phyloP scores from a whole-genome alignment of 2,113 vertebrate genomes.

The Stercorarius parasiticus region DNA sequence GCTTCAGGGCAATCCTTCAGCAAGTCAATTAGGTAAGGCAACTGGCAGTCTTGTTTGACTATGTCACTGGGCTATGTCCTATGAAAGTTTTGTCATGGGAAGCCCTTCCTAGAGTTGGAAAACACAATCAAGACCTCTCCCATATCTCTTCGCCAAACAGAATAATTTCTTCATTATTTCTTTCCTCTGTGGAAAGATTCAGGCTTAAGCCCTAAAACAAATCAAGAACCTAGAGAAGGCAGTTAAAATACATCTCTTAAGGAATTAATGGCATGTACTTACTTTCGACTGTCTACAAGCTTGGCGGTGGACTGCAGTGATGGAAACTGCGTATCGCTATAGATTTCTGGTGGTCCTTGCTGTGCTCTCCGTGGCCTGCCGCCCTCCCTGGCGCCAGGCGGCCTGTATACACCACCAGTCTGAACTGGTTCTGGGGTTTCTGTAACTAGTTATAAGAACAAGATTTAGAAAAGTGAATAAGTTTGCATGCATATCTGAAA shows the following conservation, averaged over 20 bases:
- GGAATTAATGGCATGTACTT: constrained; percentile 55
- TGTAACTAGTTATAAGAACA: constrained; percentile 34
- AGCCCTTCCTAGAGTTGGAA: background rate
- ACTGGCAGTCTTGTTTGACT: background rate
- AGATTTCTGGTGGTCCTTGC: constrained; percentile 95
- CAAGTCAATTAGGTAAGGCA: background rate
- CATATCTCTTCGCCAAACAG: background rate
- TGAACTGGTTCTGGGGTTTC: constrained; percentile 85
- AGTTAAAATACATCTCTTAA: fast-evolving
- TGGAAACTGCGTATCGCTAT: constrained; percentile 92
- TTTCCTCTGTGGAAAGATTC: background rate
- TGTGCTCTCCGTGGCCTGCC: constrained; percentile 77
- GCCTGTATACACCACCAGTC: constrained; percentile 91
- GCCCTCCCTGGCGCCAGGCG: constrained; percentile 87
- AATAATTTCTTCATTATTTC: background rate
- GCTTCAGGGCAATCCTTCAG: background rate
- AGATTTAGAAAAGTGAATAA: background rate
- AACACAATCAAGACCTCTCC: background rate
- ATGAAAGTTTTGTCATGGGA: background rate
- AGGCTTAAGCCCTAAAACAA: background rate
- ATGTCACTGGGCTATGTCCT: background rate
- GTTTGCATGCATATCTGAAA: background rate
- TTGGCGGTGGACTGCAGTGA: constrained; percentile 93
- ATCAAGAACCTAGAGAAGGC: background rate
- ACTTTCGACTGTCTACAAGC: constrained; percentile 95